Evolutionary conservation across 2,797 vertebrate genomes (phyloP), one percentile per base, ranked within the genome.

Genomic region (Sebastes hubbsi): DNA sequence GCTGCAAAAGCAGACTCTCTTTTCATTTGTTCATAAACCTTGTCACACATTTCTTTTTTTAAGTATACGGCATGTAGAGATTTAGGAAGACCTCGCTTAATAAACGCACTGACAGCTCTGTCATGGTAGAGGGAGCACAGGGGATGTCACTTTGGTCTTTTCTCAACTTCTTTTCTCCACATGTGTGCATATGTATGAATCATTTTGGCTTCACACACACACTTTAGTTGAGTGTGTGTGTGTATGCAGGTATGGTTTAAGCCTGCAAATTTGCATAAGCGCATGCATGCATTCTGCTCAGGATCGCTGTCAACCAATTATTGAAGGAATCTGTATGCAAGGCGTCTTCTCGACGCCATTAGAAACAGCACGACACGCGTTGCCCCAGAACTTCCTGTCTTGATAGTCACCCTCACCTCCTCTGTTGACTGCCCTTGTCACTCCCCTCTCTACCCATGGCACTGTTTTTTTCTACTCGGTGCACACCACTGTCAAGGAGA

Each of bases 241-340:
- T 64, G 32, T 62, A 5, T 80, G 83, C 52, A 86, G 79, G 81
- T 90, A 55, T 59, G 69, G 60, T 84, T 85, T 80, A 72, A 55
- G 24, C 69, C 16, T 2, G 2, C 30, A 46, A 34, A 83, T 94
- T 89, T 91, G 84, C 90, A 92, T 93, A 87, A 88, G 80, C 66
- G 67, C 81, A 88, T 90, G 84, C 87, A 86, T 81, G 83, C 81
- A 87, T 90, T 91, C 86, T 61, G 58, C 76, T 86, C 77, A 73
- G 81, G 73, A 89, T 91, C 55, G 62, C 84, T 74, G 84, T 92
- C 80, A 83, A 82, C 85, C 87, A 92, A 92, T 93, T 92, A 93
- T 69, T 80, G 70, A 83, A 80, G 25, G 34, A 88, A 90, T 92
- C 85, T 92, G 88, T 82, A 91, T 92, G 86, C 89, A 56, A 55